phyloP scores from a whole-genome alignment of 2,113 vertebrate species.

The human (Homo sapiens) region DNA sequence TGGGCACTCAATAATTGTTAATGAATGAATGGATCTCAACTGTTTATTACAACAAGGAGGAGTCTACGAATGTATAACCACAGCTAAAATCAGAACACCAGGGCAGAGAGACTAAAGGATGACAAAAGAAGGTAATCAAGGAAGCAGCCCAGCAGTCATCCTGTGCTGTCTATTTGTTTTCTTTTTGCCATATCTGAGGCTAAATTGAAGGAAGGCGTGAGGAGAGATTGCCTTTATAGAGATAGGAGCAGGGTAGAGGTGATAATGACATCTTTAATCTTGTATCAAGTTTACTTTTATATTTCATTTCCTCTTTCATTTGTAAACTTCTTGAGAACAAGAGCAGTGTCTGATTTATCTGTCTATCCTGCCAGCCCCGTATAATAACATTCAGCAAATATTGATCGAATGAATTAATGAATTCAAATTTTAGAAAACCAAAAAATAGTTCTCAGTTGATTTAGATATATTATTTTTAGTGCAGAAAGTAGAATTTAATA shows the following conservation, averaged over 20 bases:
- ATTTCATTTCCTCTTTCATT: background rate
- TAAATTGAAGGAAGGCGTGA: accelerated
- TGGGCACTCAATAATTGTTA: background rate
- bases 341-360: background rate
- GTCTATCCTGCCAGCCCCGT: background rate
- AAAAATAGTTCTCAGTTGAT: background rate
- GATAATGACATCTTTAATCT: background rate
- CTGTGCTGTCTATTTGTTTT: background rate
- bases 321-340: background rate
- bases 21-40: background rate
- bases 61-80: background rate
- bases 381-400: background rate
- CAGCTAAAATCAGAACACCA: background rate
- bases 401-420: background rate
- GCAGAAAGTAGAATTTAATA: background rate
- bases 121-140: background rate
- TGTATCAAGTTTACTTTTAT: background rate
- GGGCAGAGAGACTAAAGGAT: background rate
- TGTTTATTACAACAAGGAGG: background rate
- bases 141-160: background rate
- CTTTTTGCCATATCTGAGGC: background rate
- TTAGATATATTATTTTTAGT: background rate
- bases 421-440: conserved; percentile 35
- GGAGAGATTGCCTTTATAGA: background rate
- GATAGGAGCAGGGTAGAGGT: background rate